Evolutionary conservation across 2,888 invertebrate genomes (phyloP), one percentile per base, ranked within the genome.

Genomic region (Hoplodrina ambigua): DNA sequence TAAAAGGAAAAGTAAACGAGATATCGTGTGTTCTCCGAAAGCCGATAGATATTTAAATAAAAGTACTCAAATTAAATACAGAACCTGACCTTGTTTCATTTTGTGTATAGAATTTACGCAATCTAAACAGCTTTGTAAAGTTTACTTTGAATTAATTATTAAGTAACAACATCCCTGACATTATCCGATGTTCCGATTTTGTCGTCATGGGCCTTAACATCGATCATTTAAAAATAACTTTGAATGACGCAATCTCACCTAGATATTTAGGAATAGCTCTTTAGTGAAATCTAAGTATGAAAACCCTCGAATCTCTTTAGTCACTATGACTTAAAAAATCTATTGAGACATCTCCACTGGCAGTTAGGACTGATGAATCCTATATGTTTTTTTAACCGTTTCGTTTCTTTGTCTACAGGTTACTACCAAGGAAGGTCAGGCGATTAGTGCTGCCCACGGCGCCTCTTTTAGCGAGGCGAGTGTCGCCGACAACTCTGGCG

Each of bases 381-480:
- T 25, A 54, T 19, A 50, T 46, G 1, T 25, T 63, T 57, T 49
- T 25, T 59, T 30, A 25, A 50, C 0, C 0, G n/a, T 62, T 7
- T 73, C 3, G 50, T 20, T 69, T 79, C 46, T 25, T 86, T 87
- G 70, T 85, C 83, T 72, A 0, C 96, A 97, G 97, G 97, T 97
- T 70, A 96, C 97, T 56, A 97, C 97, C 87, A 96, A 97, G 69
- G 98, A 98, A 88, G 98, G 97, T 20, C 97, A 97, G 83, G 96
- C 97, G 41, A 90, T 97, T 50, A 97, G 97, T 54, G 96, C 97
- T 53, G 96, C 97, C 69, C 96, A 97, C 89, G 97, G 97, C 25
- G 97, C 97, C 80, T 97, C 97, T 61, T 98, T 98, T 93, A 97
- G 97, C 92, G 98, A 98, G 92, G 97, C 98, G n/a, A 97, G 98